Evolutionary conservation across 2,113 vertebrate genomes (phyloP).

Genomic region (Tachuris rubrigastra): DNA sequence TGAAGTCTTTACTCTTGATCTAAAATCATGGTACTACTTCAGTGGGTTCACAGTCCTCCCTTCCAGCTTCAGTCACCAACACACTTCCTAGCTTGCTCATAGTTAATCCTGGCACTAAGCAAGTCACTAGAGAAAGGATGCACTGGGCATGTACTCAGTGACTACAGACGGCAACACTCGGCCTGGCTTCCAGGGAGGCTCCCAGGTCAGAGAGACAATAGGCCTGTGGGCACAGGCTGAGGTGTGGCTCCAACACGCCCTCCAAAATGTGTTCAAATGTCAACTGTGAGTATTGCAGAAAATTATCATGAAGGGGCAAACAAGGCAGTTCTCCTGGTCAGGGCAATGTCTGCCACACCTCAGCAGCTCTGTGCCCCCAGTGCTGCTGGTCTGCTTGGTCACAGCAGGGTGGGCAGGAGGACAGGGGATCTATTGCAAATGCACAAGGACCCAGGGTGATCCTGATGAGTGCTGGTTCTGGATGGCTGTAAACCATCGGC

Average conservation of each 20-base stretch:
- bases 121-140: not conserved
- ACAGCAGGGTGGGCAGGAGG: not conserved
- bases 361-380: not conserved
- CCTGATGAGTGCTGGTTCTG: rapidly evolving
- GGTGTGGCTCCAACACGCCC: not conserved
- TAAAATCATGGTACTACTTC: not conserved
- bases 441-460: not conserved
- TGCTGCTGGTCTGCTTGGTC: not conserved
- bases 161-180: not conserved
- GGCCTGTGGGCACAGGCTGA: not conserved
- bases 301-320: not conserved
- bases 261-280: not conserved
- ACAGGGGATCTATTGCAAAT: not conserved
- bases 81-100: not conserved
- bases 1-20: not conserved
- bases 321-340: rapidly evolving
- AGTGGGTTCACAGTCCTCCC: not conserved
- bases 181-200: not conserved
- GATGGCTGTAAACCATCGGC: not conserved
- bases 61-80: not conserved
- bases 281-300: not conserved
- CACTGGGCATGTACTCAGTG: not conserved
- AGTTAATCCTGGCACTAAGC: not conserved
- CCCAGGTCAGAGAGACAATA: not conserved
- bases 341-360: not conserved